Conservation (phyloP, 1,140 invertebrate species). For the Chionoecetes opilio region DNA sequence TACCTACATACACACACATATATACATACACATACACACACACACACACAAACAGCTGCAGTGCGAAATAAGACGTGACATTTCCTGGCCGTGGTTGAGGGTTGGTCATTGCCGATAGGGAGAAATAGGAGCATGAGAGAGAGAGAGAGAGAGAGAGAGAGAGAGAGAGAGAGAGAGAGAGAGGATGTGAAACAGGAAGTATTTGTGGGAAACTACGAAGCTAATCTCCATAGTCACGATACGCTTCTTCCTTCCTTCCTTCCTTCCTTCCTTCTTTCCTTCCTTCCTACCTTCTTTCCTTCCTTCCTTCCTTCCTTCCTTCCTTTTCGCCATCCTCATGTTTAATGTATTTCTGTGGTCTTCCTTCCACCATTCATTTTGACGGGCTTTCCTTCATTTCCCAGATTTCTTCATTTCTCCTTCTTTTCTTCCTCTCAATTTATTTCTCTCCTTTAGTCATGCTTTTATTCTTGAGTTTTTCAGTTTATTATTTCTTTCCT, state of each 20-base stretch:
- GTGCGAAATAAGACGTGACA: neutral
- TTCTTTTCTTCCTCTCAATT: neutral
- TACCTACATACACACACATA: neutral
- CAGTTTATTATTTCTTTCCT: neutral
- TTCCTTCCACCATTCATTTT: neutral
- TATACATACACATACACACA: neutral
- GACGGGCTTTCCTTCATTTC: neutral
- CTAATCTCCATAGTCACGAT: neutral
- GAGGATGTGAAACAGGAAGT: neutral
- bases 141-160: conserved; percentile 16
- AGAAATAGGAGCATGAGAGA: neutral
- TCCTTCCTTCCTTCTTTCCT: neutral
- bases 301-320: neutral
- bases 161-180: neutral
- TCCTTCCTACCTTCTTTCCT: neutral
- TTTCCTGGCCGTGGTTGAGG: neutral
- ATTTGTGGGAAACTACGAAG: neutral
- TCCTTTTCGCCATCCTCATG: neutral
- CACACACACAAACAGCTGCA: conserved; percentile 25
- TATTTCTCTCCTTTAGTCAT: neutral
- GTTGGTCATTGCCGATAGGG: neutral
- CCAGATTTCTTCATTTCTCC: neutral
- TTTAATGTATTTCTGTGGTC: neutral
- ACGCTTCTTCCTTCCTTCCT: neutral
- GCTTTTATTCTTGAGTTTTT: neutral